Evolutionary conservation across 2,888 invertebrate genomes (phyloP), one percentile per base, ranked within the genome.

Genomic region (Drosophila helvetica): DNA sequence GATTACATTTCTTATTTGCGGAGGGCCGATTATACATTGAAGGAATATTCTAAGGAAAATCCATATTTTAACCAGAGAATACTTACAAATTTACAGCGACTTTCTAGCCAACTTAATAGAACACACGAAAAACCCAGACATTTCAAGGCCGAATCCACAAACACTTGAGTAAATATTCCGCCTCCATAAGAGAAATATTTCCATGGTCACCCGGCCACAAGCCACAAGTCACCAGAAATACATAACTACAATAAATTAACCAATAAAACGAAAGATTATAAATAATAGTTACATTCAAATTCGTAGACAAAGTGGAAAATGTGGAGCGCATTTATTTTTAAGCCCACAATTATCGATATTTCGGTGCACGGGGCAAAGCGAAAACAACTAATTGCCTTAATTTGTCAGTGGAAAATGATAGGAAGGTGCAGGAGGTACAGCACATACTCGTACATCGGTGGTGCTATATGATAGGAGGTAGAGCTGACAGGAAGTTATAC

Each of bases 351-450:
- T 70, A 63, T 72, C 51, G 62, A 70, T 71, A 72, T 62, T 70
- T 18, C n/a, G 18, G 57, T 27, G 25, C 66, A 66, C 48, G 42
- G 19, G 72, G 43, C 56, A 60, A 27, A 48, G 54, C 53, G 47
- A 12, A 27, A 27, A 30, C 42, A 56, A 46, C 63, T 82, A 88
- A 83, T 88, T 75, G 74, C 75, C 68, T 74, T 80, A 74, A 79
- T 86, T 83, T 83, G 67, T 56, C 83, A 66, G 56, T 55, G 22
- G 12, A 25, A 71, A 82, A 77, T 64, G 18, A 18, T 9, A n/a
- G 43, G 8, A 12, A 54, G 18, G n/a, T n/a, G n/a, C n/a, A n/a
- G 33, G 53, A 42, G 51, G 57, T 9, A 1, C 50, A 22, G 33
- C 22, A n/a, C 10, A 3, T 61, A n/a, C 22, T 22, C 12, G 27